Evolutionary conservation across 2,113 vertebrate species (phyloP), one percentile per base, ranked within the genome.

Genomic region (Maccullochella peelii): DNA sequence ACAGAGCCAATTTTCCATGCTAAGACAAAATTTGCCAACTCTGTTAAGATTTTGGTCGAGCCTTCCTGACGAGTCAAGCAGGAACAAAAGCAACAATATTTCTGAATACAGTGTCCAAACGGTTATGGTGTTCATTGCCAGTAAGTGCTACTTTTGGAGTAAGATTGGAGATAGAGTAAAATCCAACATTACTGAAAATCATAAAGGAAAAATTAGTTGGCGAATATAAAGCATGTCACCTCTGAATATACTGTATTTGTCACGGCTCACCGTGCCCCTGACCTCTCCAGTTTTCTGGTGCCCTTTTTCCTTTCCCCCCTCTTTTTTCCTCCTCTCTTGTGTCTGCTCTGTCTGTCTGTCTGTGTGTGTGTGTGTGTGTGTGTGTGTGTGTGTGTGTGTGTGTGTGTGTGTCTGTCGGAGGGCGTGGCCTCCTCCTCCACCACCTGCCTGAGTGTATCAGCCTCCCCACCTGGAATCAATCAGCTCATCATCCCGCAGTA

Each of bases 41-140:
- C 54, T 44, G 44, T 40, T 18, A 33, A 63, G 70, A 58, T 65
- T 69, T n/a, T 68, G 54, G 61, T 65, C 61, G 73, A 71, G 4
- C 15, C 33, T 73, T 68, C 2, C 7, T 65, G 5, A 44, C 6
- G 25, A 27, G 42, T 49, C 36, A 61, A 40, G 2, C 14, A n/a
- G 18, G 20, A 59, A 33, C 5, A 57, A 38, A 52, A 49, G 16
- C 10, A 67, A 23, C 47, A 52, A 4, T 4, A 23, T 74, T 50
- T 33, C 27, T 55, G 49, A 40, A 57, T 47, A 15, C 15, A 63
- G 36, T 12, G 10, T 9, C 33, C 25, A 62, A 71, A 40, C 5
- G 1, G 6, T 33, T 36, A 47, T 1, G 1, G 42, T 15, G 30
- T 54, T 20, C 59, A 36, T 20, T 5, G 59, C 59, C 30, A 36